Conservation (phyloP, 2,888 invertebrate genomes). For the Seira sanloemensis region DNA sequence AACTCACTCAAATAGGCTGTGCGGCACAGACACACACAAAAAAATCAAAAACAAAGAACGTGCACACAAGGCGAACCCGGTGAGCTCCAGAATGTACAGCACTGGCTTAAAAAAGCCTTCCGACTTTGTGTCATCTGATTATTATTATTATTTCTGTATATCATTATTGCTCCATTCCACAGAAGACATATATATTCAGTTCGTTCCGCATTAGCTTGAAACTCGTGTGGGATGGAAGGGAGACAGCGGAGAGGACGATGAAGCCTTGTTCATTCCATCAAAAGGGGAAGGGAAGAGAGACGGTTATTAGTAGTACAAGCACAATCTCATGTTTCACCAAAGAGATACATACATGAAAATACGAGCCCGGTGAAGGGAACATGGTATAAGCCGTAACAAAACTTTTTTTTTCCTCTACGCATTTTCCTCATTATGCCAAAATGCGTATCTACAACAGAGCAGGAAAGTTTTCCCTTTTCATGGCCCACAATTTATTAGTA, state of each 20-base stretch:
- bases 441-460: neutral
- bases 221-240: neutral
- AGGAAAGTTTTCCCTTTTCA: neutral
- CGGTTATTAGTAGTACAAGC: slow-evolving; percentile 39
- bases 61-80: no score
- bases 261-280: no score
- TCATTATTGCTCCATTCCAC: neutral
- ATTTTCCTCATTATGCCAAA: neutral
- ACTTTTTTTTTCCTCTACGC: no score
- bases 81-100: no score
- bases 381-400: neutral
- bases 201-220: neutral
- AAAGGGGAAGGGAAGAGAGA: slow-evolving; percentile 17
- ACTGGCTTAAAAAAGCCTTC: no score
- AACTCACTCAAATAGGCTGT: no score
- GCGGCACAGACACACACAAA: no score
- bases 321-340: slow-evolving; percentile 42
- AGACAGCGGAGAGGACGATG: neutral
- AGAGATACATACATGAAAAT: neutral
- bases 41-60: no score
- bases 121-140: neutral
- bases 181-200: neutral
- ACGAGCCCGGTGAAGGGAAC: no score
- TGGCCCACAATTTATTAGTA: neutral
- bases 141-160: neutral